phyloP scores from a whole-genome alignment of 2,113 vertebrate species.

The Odocoileus virginianus region DNA sequence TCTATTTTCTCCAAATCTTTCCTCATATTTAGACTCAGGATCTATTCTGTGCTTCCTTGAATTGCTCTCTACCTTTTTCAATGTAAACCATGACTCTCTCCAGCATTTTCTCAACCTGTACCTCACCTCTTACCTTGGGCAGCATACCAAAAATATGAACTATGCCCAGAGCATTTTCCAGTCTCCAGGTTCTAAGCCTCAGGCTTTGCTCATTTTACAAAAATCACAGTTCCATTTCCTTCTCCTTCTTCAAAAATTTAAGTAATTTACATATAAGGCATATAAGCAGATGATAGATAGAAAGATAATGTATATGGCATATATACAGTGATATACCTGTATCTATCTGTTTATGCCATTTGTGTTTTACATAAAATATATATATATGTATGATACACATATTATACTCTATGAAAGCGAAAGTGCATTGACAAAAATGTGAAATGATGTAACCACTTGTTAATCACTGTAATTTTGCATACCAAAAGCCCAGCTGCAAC shows the following conservation, averaged over 20 bases:
- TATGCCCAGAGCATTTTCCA: background rate
- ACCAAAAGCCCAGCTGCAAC: slow-evolving; percentile 34
- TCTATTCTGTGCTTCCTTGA: background rate
- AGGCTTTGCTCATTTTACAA: background rate
- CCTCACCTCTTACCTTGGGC: background rate
- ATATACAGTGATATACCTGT: background rate
- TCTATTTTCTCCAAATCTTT: background rate
- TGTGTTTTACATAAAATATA: background rate
- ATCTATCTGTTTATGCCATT: background rate
- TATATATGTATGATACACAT: background rate
- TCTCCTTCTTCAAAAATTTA: background rate
- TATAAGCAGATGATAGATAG: background rate
- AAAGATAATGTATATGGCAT: background rate
- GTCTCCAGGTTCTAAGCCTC: background rate
- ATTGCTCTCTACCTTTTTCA: background rate
- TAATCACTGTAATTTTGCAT: slow-evolving; percentile 47
- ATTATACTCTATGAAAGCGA: background rate
- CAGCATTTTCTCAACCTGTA: background rate
- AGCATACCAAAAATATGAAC: background rate
- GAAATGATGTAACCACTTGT: slow-evolving; percentile 8
- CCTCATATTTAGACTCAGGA: background rate
- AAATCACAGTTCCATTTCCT: background rate
- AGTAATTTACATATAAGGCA: background rate
- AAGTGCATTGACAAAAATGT: background rate
- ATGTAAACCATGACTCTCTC: background rate